Conservation (phyloP, 2,113 vertebrate genomes). For the Desmodus rotundus region DNA sequence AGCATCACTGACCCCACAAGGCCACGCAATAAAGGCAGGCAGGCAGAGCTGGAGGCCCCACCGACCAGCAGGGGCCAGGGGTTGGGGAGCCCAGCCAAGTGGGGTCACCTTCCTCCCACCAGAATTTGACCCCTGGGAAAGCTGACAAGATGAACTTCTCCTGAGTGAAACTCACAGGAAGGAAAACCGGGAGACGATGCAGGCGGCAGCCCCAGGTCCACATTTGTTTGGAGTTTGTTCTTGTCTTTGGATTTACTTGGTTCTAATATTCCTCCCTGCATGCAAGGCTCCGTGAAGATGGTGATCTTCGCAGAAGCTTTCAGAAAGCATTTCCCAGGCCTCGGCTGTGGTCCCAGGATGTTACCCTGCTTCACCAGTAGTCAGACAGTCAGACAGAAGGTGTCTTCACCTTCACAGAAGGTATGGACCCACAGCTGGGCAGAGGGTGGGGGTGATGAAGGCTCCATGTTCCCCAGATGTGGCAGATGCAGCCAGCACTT, state of each 20-base stretch:
- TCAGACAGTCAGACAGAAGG: background rate
- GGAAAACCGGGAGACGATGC: background rate
- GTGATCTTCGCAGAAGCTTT: background rate
- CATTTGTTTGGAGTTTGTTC: background rate
- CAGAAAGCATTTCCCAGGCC: background rate
- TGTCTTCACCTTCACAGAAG: too few species aligned
- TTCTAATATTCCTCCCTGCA: background rate
- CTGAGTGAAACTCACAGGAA: background rate
- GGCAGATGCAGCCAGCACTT: too few species aligned
- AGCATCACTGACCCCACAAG: background rate
- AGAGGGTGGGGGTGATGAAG: too few species aligned
- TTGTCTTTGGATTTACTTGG: background rate
- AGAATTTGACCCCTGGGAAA: background rate
- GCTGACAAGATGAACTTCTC: background rate
- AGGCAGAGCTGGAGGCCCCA: too few species aligned
- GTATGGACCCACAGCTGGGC: background rate
- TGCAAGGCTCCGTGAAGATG: background rate
- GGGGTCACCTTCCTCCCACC: background rate
- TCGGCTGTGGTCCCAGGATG: rapidly evolving
- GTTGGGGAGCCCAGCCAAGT: background rate
- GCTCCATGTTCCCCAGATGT: background rate
- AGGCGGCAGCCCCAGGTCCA: rapidly evolving
- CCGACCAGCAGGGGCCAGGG: rapidly evolving
- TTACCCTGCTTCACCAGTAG: rapidly evolving
- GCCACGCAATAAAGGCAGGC: rapidly evolving